Evolutionary conservation across 2,113 vertebrate genomes (phyloP).

Genomic region (Perca fluviatilis): DNA sequence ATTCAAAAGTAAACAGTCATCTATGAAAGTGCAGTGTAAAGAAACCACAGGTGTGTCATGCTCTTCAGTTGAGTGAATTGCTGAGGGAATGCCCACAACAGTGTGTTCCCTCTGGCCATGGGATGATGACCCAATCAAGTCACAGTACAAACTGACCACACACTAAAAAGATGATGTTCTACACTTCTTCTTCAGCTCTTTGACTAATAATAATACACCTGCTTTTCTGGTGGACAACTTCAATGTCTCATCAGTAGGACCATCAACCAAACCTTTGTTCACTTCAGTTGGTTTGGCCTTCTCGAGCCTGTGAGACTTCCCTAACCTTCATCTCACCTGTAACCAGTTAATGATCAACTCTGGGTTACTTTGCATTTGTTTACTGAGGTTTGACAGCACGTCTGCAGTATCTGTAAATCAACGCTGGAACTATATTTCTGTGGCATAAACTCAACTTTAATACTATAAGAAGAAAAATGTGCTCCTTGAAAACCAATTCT

Average conservation of each 20-base stretch:
- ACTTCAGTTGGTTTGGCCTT: background rate
- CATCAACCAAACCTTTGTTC: background rate
- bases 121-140: conserved; percentile 22
- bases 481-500: background rate
- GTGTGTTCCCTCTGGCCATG: conserved; percentile 27
- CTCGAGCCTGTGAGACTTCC: background rate
- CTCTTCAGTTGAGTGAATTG: background rate
- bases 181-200: background rate
- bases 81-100: conserved; percentile 25
- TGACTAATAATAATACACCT: background rate
- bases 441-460: background rate
- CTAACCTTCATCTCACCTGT: conserved; percentile 45
- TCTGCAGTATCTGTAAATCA: background rate
- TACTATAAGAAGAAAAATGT: background rate
- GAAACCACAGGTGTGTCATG: conserved; percentile 17
- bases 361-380: conserved; percentile 21
- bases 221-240: background rate
- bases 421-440: background rate
- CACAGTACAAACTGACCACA: conserved; percentile 40
- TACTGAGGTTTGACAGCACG: background rate
- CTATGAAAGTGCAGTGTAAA: background rate
- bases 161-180: conserved; percentile 1
- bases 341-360: conserved; percentile 61
- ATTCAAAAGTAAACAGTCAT: background rate
- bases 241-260: background rate